Base-by-base conservation (phyloP, 2,888 invertebrate genomes). In the Blastobasis lacticolella region DNA sequence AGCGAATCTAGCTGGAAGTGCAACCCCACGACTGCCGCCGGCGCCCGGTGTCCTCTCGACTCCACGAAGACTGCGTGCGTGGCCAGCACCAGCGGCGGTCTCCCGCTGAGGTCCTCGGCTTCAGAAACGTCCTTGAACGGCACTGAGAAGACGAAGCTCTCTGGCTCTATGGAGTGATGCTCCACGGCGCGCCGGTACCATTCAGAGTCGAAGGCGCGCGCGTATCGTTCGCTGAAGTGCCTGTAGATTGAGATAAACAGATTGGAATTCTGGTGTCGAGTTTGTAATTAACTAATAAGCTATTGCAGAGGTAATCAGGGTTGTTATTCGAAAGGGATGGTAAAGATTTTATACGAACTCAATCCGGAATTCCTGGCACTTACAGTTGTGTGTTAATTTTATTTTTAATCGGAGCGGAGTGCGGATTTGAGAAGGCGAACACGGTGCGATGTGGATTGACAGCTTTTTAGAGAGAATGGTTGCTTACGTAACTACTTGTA, bases 161-260 rank as follows among this genome's bases (percentile, higher is more conserved):
- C 95, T 0, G 94, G 94, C 64, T 97, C 95, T 49, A 95, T 91
- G 0, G 92, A 86, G 71, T 97, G 94, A 66, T 97, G 96, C 73
- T 97, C 97, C 1, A 97, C 95, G 0, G 97, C 96, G 50, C 97
- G 89, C 62, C 94, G 94, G 73, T 97, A 97, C 96, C 97, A 97
- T 41, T 95, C 91, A 54, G 95, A 94, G 70, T 97, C 97, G 83
- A 94, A 95, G 0, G 96, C 95, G 57, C 94, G 89, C 0, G 92
- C 91, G 72, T 96, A 93, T 54, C 90, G 90, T 64, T 95, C 94
- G 63, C 94, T 94, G 69, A 97, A 97, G 73, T 93, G 93, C 37
- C 96, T 96, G 81, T 41, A 75, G 67, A 6, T 40, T 44, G 10
- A 23, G 23, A 23, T 23, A 3, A 23, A 23, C 2, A 23, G 23